Base-by-base conservation (phyloP, 2,888 invertebrate species). In the Pammene aurita region DNA sequence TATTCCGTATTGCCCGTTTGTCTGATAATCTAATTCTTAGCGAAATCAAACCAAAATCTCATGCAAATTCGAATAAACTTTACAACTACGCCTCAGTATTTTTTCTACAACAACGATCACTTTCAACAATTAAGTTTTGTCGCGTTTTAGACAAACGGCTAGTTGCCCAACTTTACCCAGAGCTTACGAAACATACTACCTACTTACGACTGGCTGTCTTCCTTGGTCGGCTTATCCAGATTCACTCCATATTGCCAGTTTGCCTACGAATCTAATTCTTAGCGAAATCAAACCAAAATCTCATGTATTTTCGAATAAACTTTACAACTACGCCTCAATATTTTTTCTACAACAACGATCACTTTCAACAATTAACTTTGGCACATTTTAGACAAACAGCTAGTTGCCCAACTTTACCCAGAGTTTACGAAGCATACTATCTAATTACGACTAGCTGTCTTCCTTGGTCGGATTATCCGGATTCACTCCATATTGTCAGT, bases 101-200 rank as follows among this genome's bases (percentile, higher is more conserved):
- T 41, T 57, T 57, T 57, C 14, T 58, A 26, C 58, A 42, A 35
- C 57, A 56, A 14, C 55, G 44, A 56, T 64, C 55, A 35, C 64
- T 64, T 52, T 50, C 58, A 44, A 66, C 58, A 66, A 58, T 60
- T 66, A 66, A 60, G 54, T 44, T 66, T 66, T n/a, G n/a, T n/a
- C 66, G 60, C 66, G 60, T 66, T 50, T 18, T 42, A 52, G 58
- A 60, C 58, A 44, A 66, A 66, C 52, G 66, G 44, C 42, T 66
- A 52, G 58, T 66, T 54, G 71, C 69, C 71, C 75, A 67, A 75
- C 76, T 75, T 74, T 84, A 83, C 84, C 84, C 83, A 76, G 75
- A 81, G 84, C 84, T 84, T 84, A 26, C 26, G 26, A 26, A 26
- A 26, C 4, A 26, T 26, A 26, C 4, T 26, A 26, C 26, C 26